Evolutionary conservation across 1,140 invertebrate genomes (phyloP).

Genomic region (Diachasma alloeum): DNA sequence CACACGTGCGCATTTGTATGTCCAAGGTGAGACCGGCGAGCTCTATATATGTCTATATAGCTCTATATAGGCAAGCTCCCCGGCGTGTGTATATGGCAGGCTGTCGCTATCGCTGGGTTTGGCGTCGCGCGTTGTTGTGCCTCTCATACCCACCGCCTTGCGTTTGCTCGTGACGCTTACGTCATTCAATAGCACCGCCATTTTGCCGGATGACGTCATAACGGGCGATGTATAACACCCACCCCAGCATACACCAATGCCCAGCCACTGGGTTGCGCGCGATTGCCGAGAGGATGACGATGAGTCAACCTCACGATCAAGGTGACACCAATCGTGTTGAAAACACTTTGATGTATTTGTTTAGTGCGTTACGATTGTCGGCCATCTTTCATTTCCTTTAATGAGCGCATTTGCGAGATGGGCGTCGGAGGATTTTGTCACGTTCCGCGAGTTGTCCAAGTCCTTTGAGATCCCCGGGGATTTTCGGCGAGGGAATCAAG

Average conservation of each 20-base stretch:
- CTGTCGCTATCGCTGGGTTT: slow-evolving; percentile 1
- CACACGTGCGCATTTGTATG: slow-evolving; percentile 25
- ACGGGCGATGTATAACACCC: slow-evolving; percentile 18
- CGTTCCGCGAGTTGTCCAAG: no score
- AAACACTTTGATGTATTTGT: neutral
- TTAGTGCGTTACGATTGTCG: neutral
- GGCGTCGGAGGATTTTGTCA: no score
- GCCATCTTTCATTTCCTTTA: no score
- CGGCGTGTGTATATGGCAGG: neutral
- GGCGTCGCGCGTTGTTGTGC: slow-evolving; percentile 11
- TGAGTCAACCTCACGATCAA: slow-evolving; percentile 19
- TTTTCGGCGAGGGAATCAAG: no score
- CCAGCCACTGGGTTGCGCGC: slow-evolving; percentile 20
- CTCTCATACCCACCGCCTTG: neutral
- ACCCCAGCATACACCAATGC: neutral
- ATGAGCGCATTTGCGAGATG: no score
- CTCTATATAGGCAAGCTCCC: neutral
- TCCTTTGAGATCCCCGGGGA: no score
- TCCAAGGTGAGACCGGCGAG: slow-evolving; percentile 18
- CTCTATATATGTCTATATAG: neutral
- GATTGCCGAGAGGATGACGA: neutral
- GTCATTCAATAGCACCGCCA: slow-evolving; percentile 56
- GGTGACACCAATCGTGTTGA: neutral
- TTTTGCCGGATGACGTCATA: slow-evolving; percentile 56
- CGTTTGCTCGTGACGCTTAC: slow-evolving; percentile 42